Conservation (phyloP, 2,113 vertebrate species). For the Merops nubicus region DNA sequence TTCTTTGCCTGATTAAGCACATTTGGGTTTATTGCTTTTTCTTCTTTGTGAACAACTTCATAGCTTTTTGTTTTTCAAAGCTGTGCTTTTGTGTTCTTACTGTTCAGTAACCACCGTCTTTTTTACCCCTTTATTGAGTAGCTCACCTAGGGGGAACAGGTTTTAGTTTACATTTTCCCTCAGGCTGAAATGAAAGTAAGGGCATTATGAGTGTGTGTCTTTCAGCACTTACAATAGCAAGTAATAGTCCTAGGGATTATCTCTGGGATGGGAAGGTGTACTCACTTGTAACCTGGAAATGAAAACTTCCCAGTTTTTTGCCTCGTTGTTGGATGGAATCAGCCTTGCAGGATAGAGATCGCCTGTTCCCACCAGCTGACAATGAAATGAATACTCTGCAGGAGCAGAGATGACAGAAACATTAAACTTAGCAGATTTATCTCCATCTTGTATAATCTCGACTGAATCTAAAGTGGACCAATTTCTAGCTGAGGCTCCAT, state of each 20-base stretch:
- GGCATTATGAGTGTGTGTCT: slow-evolving; percentile 49
- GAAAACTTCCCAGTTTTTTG: slow-evolving; percentile 74
- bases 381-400: slow-evolving; percentile 83
- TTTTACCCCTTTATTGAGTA: background rate
- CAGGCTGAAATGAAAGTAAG: slow-evolving; percentile 63
- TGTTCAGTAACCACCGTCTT: background rate
- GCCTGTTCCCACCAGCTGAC: slow-evolving; percentile 81
- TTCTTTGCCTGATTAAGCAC: slow-evolving; percentile 14
- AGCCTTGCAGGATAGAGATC: slow-evolving; percentile 62
- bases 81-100: background rate
- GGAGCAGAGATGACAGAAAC: slow-evolving; percentile 76
- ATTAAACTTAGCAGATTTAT: slow-evolving; percentile 66
- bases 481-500: slow-evolving; percentile 65
- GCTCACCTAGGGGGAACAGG: background rate
- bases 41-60: background rate
- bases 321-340: slow-evolving; percentile 70
- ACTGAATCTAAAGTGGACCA: slow-evolving; percentile 78
- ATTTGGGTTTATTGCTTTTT: slow-evolving; percentile 31
- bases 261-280: slow-evolving; percentile 68
- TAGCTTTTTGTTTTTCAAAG: background rate
- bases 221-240: slow-evolving; percentile 62
- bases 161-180: slow-evolving; percentile 57
- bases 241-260: slow-evolving; percentile 69
- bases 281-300: slow-evolving; percentile 82
- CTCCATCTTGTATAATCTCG: slow-evolving; percentile 71